phyloP scores from a whole-genome alignment of 2,113 vertebrate species.

The Atrichornis clamosus region DNA sequence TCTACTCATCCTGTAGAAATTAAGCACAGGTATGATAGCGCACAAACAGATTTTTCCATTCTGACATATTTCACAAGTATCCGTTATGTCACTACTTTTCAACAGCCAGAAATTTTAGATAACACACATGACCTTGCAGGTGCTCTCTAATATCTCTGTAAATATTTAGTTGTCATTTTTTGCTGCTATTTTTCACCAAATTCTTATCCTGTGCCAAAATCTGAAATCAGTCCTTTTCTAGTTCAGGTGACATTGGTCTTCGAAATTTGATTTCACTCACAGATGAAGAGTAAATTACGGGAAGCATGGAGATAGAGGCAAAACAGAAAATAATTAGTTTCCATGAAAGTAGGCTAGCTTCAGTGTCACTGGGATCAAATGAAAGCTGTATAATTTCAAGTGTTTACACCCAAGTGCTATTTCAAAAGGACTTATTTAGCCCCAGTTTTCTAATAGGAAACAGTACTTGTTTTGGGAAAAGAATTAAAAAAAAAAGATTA shows the following conservation, averaged over 20 bases:
- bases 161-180: neutral
- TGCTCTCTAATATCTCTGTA: neutral
- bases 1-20: neutral
- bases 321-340: neutral
- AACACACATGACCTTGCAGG: neutral
- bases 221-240: neutral
- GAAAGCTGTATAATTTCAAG: neutral
- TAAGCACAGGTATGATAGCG: neutral
- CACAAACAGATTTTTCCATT: neutral
- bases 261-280: neutral
- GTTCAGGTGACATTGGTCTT: neutral
- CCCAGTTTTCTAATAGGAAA: neutral
- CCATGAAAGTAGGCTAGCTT: neutral
- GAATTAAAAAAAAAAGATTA: neutral
- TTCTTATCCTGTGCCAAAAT: neutral
- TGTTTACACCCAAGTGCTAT: neutral
- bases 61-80: neutral
- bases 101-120: neutral
- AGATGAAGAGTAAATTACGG: neutral
- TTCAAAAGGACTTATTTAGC: neutral
- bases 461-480: accelerated
- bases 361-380: neutral
- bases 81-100: neutral
- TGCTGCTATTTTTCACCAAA: neutral
- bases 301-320: neutral